Evolutionary conservation across 2,888 invertebrate species (phyloP), one percentile per base, ranked within the genome.

Genomic region (Vannuccia rotundouncinata): DNA sequence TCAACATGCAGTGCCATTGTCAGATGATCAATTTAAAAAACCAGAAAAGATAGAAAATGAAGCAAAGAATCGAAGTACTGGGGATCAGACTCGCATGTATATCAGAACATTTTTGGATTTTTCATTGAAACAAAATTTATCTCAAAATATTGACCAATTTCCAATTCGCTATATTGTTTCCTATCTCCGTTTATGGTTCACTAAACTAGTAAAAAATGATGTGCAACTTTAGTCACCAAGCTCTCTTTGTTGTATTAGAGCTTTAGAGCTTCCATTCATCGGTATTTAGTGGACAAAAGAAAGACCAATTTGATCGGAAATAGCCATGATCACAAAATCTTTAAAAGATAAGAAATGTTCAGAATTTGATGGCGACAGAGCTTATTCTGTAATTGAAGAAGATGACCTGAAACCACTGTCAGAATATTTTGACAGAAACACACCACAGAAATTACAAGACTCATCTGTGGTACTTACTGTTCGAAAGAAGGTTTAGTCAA

Each of bases 221-320:
- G 66, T 17, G 25, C 5, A 66, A 66, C 66, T 27, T 66, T 66
- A 66, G 10, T 45, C 45, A 45, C 66, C 66, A 17, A 66, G 66
- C 66, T 66, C 22, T 66, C 5, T 66, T 66, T 66, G 66, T 66
- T 66, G 66, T 66, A 66, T 66, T n/a, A n/a, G n/a, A n/a, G n/a
- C n/a, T n/a, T 45, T 66, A 66, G 66, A 66, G 66, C 66, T 66
- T 66, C 66, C 66, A 66, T 22, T 66, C 66, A 66, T 66, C 66
- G 66, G 2, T 66, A 66, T 66, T 66, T 66, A 66, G 66, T 66
- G 66, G 66, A 66, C 66, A 66, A 66, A 66, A 66, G 66, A 66
- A 66, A 66, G 13, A 66, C 25, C 66, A 66, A n/a, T n/a, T n/a
- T n/a, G n/a, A n/a, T n/a, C n/a, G n/a, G n/a, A n/a, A n/a, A n/a